Conservation (phyloP, 2,888 invertebrate species). For the Tenthredo distinguenda region DNA sequence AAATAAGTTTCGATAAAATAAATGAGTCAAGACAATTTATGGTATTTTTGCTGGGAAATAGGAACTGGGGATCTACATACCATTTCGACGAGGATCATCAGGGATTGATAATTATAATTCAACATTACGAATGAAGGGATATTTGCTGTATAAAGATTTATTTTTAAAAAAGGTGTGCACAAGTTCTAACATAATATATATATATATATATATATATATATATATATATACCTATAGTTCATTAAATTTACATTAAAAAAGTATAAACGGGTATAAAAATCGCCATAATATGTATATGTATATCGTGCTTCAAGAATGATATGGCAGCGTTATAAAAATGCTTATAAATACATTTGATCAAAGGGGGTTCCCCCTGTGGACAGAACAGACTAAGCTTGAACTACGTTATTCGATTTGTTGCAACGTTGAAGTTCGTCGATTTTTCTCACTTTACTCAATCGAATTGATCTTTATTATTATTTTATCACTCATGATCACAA, state of each 20-base stretch:
- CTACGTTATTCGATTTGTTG: neutral
- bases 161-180: constrained; percentile 60
- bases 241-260: constrained; percentile 56
- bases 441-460: neutral
- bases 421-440: neutral
- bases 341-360: neutral
- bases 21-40: neutral
- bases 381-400: neutral
- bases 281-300: neutral
- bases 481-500: constrained; percentile 37
- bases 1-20: constrained; percentile 62
- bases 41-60: neutral
- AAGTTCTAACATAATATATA: constrained; percentile 54
- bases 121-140: neutral
- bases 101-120: neutral
- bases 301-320: neutral
- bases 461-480: constrained; percentile 9
- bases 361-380: neutral
- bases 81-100: neutral
- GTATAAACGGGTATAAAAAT: constrained; percentile 54
- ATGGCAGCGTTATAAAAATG: constrained; percentile 3
- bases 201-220: constrained; percentile 32
- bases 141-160: constrained; percentile 55
- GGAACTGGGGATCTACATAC: neutral
- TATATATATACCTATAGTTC: neutral